Conservation (phyloP, 2,797 vertebrate genomes). For the Gymnothorax javanicus region DNA sequence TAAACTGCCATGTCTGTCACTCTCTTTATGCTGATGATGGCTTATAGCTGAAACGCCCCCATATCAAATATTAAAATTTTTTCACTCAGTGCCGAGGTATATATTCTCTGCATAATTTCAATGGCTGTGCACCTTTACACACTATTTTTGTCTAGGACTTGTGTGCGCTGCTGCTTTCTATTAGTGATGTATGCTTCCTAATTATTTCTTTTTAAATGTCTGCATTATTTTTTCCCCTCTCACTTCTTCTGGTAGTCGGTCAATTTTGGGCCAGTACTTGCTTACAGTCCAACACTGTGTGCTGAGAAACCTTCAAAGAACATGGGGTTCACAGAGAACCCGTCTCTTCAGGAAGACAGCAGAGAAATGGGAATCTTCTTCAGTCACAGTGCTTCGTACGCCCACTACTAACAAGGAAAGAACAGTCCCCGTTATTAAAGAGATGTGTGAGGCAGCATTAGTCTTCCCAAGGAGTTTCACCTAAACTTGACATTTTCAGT, state of each 20-base stretch:
- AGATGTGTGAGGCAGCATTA: background rate
- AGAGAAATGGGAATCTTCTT: background rate
- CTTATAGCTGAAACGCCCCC: no score
- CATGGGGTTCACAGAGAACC: background rate
- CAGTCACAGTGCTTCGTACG: background rate
- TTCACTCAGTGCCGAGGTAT: no score
- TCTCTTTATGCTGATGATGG: no score
- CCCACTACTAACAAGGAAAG: background rate
- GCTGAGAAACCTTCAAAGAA: background rate
- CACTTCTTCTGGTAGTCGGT: no score
- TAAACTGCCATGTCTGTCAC: no score
- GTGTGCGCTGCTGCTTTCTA: no score
- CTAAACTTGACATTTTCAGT: background rate
- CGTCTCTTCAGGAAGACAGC: background rate
- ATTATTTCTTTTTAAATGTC: background rate
- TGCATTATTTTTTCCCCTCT: background rate
- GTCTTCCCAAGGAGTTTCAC: background rate
- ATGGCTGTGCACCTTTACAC: no score
- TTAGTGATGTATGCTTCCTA: background rate
- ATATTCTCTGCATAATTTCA: no score
- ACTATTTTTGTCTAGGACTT: no score
- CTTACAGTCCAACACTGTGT: background rate
- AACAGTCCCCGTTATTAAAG: slow-evolving; percentile 7
- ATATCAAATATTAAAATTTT: no score
- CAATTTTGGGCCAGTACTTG: background rate